Evolutionary conservation across 1,140 invertebrate genomes (phyloP), one percentile per base, ranked within the genome.

Genomic region (Phthorimaea operculella): DNA sequence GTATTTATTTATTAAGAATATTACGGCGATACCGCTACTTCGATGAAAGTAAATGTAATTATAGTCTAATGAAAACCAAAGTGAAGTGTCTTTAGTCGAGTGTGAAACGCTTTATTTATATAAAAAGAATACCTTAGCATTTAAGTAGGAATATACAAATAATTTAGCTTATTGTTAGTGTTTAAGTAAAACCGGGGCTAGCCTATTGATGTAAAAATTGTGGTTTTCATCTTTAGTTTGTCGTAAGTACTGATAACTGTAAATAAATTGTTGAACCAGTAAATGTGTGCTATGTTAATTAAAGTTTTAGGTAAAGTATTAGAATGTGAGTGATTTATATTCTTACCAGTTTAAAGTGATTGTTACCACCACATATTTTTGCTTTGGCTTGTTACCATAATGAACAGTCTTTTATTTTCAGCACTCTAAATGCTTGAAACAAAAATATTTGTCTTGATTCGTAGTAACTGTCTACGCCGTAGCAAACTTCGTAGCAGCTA

Each of bases 61-160:
- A 57, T 59, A 77, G 75, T 79, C 70, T 68, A 74, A 67, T 78
- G 68, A 59, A 76, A 79, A 84, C 80, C 80, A 84, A 84, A 84
- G 80, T 81, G 63, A 74, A 74, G 68, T 81, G 71, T 83, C 67
- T 76, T 74, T 77, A 84, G 75, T 78, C 72, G 70, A 79, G 76
- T 76, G 73, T 82, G 64, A 79, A 82, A 84, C 81, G 79, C 76
- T 82, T 81, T 81, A 79, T 82, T 78, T 77, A 80, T 80, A 67
- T 65, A 64, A 57, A 57, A 54, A 68, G 65, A 57, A 39, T n/a
- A 39, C 36, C n/a, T 39, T 28, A 28, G n/a, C 8, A 4, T 9
- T 5, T 39, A 39, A 39, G 36, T 39, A 39, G 36, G 10, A 3
- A 39, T n/a, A 28, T 39, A 39, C 36, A 39, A 39, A 5, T 39